A percentile compares a stretch with the other conserved stretches of the same genome.
phyloP scores from a whole-genome alignment of 1,140 invertebrate genomes.

The Zophobas atratus region DNA sequence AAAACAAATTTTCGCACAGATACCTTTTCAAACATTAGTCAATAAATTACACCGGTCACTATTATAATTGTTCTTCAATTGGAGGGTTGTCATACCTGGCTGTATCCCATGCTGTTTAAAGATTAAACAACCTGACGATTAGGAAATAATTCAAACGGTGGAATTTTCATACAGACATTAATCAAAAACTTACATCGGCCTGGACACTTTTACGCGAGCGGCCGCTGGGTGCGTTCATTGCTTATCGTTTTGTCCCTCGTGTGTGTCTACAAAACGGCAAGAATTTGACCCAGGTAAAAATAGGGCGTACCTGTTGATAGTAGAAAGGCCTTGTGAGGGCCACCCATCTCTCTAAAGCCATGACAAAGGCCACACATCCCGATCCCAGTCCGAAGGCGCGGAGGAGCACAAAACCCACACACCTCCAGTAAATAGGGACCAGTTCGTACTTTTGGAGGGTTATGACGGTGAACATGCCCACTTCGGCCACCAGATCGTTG shows the following conservation, averaged over 20 bases:
- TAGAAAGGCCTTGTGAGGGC: conserved; percentile 89
- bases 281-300: conserved; percentile 11
- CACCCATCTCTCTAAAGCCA: conserved; percentile 89
- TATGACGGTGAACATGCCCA: conserved; percentile 76
- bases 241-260: conserved; percentile 20
- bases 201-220: too few species aligned
- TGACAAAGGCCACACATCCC: conserved; percentile 88
- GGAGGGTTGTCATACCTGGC: too few species aligned
- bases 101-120: too few species aligned
- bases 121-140: too few species aligned
- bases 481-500: conserved; percentile 84
- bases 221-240: neutral
- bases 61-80: too few species aligned
- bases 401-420: conserved; percentile 80
- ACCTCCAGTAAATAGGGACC: conserved; percentile 73
- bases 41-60: too few species aligned
- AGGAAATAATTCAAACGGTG: too few species aligned
- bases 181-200: too few species aligned
- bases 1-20: too few species aligned
- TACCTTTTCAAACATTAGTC: too few species aligned
- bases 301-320: conserved; percentile 84
- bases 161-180: too few species aligned
- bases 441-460: conserved; percentile 74
- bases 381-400: conserved; percentile 88
- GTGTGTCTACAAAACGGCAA: conserved; percentile 22